These are phyloP conservation scores for Eurystomus glaucurus DNA, from an alignment of 2,797 vertebrate species.

Conservation along the genomic window DNA sequence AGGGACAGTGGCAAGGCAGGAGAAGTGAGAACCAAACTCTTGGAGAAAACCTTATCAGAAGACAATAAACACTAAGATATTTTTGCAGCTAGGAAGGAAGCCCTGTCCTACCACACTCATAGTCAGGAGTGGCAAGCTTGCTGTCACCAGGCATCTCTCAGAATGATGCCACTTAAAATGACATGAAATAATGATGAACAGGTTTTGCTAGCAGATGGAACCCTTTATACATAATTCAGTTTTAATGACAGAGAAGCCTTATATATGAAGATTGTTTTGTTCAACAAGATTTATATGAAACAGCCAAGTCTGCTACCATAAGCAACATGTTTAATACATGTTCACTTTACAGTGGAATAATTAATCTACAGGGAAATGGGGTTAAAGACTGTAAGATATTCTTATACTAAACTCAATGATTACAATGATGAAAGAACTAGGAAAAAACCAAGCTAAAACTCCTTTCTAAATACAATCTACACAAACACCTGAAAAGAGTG, in stretches of 20 bases:
- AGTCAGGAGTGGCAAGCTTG: background rate
- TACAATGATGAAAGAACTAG: background rate
- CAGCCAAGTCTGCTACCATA: background rate
- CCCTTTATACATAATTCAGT: background rate
- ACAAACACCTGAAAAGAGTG: background rate
- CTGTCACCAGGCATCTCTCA: background rate
- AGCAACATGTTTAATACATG: conserved; percentile 16
- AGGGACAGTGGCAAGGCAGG: rapidly evolving
- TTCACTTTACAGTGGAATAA: conserved; percentile 8
- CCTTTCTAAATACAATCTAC: background rate
- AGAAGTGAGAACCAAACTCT: background rate
- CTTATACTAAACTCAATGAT: background rate
- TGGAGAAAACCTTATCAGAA: background rate
- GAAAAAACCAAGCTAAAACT: background rate
- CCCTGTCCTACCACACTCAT: background rate
- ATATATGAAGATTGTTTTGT: background rate
- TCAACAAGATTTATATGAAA: background rate
- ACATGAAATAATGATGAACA: conserved; percentile 61
- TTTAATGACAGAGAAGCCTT: conserved; percentile 52
- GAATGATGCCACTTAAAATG: conserved; percentile 26
- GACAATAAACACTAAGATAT: background rate
- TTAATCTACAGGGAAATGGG: background rate
- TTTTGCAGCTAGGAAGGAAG: background rate
- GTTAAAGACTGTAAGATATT: background rate
- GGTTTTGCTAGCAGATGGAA: conserved; percentile 56